phyloP scores from a whole-genome alignment of 2,888 invertebrate genomes.

The Pseudococcus longispinus region DNA sequence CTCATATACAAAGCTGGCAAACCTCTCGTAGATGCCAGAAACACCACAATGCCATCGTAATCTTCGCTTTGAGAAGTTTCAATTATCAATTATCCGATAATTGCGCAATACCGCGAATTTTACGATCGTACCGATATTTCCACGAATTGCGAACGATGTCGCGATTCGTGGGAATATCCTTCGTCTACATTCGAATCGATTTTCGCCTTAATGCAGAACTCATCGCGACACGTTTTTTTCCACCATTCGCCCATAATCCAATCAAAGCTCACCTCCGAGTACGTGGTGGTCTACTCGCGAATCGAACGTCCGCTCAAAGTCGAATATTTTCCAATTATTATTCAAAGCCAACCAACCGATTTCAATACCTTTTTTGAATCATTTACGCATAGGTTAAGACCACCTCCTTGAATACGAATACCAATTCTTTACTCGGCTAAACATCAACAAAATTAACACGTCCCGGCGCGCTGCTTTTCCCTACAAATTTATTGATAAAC shows the following conservation, averaged over 20 bases:
- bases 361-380: slow-evolving; percentile 43
- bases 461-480: slow-evolving; percentile 8
- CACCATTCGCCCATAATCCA: not conserved
- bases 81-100: slow-evolving; percentile 25
- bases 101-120: slow-evolving; percentile 24
- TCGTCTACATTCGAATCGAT: not conserved
- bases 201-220: not conserved
- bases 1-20: not conserved
- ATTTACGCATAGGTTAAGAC: slow-evolving; percentile 17
- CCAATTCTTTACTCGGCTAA: not conserved
- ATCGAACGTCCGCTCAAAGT: not conserved
- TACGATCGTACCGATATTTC: slow-evolving; percentile 8
- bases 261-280: not conserved
- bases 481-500: slow-evolving; percentile 13
- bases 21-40: not conserved
- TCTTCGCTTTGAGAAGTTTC: not conserved
- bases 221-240: not conserved
- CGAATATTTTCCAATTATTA: slow-evolving; percentile 12
- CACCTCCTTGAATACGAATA: not conserved
- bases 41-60: not conserved
- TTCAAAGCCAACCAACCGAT: not conserved
- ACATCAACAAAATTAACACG: slow-evolving; percentile 42
- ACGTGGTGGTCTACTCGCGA: not conserved
- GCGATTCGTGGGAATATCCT: not conserved
- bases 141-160: not conserved